A percentile compares a stretch with the other conserved stretches of the same genome.
Evolutionary conservation across 2,888 invertebrate species (phyloP).

Genomic region (Hipparchia sbordonii): DNA sequence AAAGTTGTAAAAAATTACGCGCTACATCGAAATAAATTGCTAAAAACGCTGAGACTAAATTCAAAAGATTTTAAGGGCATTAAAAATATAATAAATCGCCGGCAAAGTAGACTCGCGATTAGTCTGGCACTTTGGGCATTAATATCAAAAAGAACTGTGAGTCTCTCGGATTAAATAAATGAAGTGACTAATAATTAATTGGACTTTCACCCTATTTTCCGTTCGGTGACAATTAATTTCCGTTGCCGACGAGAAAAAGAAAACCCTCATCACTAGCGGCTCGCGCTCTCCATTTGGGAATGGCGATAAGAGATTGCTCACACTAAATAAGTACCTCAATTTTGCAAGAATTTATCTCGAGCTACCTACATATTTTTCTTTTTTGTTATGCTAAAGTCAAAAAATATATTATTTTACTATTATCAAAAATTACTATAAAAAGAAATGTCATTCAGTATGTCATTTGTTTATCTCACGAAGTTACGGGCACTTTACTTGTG

Average conservation of each 20-base stretch:
- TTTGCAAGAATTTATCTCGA: not conserved
- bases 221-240: slow-evolving; percentile 83
- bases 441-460: too few relatives aligned
- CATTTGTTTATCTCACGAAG: too few relatives aligned
- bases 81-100: slow-evolving; percentile 45
- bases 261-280: slow-evolving; percentile 77
- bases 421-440: too few relatives aligned
- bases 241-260: slow-evolving; percentile 74
- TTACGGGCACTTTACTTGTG: too few relatives aligned
- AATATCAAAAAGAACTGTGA: slow-evolving; percentile 73
- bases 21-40: slow-evolving; percentile 12
- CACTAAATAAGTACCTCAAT: slow-evolving; percentile 40
- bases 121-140: slow-evolving; percentile 69
- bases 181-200: slow-evolving; percentile 83
- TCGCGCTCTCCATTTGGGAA: slow-evolving; percentile 69
- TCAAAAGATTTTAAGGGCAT: slow-evolving; percentile 27
- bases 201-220: slow-evolving; percentile 82
- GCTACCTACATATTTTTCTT: not conserved
- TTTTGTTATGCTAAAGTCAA: too few relatives aligned
- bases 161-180: slow-evolving; percentile 79
- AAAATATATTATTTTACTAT: too few relatives aligned
- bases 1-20: slow-evolving; percentile 17
- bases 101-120: slow-evolving; percentile 61
- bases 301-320: slow-evolving; percentile 64
- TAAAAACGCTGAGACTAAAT: slow-evolving; percentile 17